Base-by-base conservation (phyloP, 2,113 vertebrate species). In the Atractosteus spatula region DNA sequence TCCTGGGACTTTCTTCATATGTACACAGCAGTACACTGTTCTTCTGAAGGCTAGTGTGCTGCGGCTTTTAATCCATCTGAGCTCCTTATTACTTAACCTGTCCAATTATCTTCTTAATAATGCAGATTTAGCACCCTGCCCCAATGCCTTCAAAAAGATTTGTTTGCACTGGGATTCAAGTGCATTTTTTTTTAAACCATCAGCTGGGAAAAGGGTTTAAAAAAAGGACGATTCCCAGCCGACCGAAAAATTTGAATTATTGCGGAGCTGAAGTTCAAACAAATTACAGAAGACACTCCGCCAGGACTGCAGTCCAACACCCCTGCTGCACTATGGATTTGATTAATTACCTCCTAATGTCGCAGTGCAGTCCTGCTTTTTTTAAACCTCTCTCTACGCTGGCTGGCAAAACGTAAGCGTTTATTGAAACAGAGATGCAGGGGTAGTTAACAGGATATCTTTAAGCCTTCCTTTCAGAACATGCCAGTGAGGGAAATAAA, bases 1-100 rank as follows among this genome's bases (percentile, higher is more conserved):
- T 13, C 65, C 65, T 42, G n/a, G 65, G 65, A 47, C 44, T 66
- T 66, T 45, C 65, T 66, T 16, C 65, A 66, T 44, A 7, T 66
- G 43, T 64, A 12, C 41, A 62, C 17, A 29, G 17, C 17, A 29
- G 17, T 7, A 63, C 64, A 81, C 17, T 14, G 12, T 63, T 45
- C 13, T 17, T 63, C 45, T 71, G 10, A 29, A 65, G 17, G 51
- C 71, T 41, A 54, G 55, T 41, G 71, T 16, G 5, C 17, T 64
- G 12, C 2, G 16, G 17, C 17, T 11, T 61, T 71, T 44, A 71
- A 44, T 59, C 62, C 44, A 51, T 42, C 62, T 59, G 13, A 7
- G 62, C 57, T 41, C 17, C 51, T 71, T 16, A 47, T 44, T 47
- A 57, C 41, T 55, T 71, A 44, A 62, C 43, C n/a, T 14, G 56